Percentiles rank a stretch among this genome's conserved stretches.
Evolutionary conservation across 2,888 invertebrate species (phyloP).

Genomic region (Biston betularia): DNA sequence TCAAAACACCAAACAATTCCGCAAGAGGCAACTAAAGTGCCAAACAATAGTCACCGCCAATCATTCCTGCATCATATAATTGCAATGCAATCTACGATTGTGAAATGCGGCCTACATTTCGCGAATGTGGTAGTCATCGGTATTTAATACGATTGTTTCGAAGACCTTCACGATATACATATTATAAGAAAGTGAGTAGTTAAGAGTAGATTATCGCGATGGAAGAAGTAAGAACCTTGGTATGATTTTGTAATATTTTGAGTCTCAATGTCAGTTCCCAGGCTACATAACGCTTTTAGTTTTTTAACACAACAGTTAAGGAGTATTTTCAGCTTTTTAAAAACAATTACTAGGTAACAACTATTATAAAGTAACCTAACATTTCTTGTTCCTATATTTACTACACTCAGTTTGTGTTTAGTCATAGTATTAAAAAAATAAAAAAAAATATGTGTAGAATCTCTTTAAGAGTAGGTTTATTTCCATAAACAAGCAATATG

Average conservation of each 20-base stretch:
- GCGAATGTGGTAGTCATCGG: constrained; percentile 42
- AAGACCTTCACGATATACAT: constrained; percentile 34
- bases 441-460: too few relatives aligned
- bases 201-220: constrained; percentile 11
- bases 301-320: not conserved
- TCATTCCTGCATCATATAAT: constrained; percentile 38
- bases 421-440: too few relatives aligned
- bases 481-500: too few relatives aligned
- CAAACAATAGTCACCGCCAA: constrained; percentile 35
- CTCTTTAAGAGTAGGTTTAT: too few relatives aligned
- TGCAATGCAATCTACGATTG: constrained; percentile 49
- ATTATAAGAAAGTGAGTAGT: constrained; percentile 9
- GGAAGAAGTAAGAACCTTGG: constrained; percentile 26
- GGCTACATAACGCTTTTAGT: not conserved
- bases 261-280: constrained; percentile 17
- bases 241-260: constrained; percentile 17
- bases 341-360: not conserved
- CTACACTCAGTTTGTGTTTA: too few relatives aligned
- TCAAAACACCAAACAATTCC: not conserved
- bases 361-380: too few relatives aligned
- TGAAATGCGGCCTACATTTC: constrained; percentile 51
- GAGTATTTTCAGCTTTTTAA: not conserved
- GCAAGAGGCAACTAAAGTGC: constrained; percentile 8
- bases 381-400: too few relatives aligned
- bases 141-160: constrained; percentile 40